Evolutionary conservation across 1,140 invertebrate genomes (phyloP).

Genomic region (Amyelois transitella): DNA sequence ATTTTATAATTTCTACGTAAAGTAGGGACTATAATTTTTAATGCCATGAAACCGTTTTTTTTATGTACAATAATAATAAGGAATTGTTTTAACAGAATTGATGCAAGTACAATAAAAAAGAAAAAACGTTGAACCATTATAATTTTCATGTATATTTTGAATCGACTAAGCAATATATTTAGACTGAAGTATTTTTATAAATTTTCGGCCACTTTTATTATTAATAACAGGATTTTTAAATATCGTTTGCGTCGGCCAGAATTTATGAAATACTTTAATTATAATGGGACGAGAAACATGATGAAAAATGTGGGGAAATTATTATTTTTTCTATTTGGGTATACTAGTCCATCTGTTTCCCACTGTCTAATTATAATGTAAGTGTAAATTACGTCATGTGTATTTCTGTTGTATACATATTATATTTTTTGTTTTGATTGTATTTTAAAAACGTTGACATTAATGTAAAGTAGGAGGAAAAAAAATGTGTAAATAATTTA

Average conservation of each 20-base stretch:
- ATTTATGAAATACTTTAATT: slow-evolving; percentile 60
- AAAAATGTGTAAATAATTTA: slow-evolving; percentile 74
- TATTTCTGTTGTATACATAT: slow-evolving; percentile 63
- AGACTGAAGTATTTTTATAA: slow-evolving; percentile 64
- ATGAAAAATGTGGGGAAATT: slow-evolving; percentile 42
- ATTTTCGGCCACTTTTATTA: slow-evolving; percentile 44
- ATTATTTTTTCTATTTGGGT: slow-evolving; percentile 67
- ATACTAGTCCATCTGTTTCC: slow-evolving; percentile 62
- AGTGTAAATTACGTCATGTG: slow-evolving; percentile 52
- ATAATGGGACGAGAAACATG: slow-evolving; percentile 32
- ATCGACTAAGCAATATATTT: slow-evolving; percentile 65
- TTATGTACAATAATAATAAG: slow-evolving; percentile 19
- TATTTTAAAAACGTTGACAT: slow-evolving; percentile 71
- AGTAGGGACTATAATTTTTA: slow-evolving; percentile 31
- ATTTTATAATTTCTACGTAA: slow-evolving; percentile 33
- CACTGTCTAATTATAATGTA: slow-evolving; percentile 41
- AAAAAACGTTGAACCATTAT: slow-evolving; percentile 21
- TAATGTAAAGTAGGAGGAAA: slow-evolving; percentile 71
- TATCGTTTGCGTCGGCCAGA: slow-evolving; percentile 36
- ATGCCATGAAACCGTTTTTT: slow-evolving; percentile 34
- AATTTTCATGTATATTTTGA: slow-evolving; percentile 63
- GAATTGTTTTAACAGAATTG: slow-evolving; percentile 48
- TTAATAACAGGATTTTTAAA: slow-evolving; percentile 49
- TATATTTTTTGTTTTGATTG: slow-evolving; percentile 63
- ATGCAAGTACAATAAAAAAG: slow-evolving; percentile 37